phyloP scores from a whole-genome alignment of 2,113 vertebrate species.

The Halcyon malimbica region DNA sequence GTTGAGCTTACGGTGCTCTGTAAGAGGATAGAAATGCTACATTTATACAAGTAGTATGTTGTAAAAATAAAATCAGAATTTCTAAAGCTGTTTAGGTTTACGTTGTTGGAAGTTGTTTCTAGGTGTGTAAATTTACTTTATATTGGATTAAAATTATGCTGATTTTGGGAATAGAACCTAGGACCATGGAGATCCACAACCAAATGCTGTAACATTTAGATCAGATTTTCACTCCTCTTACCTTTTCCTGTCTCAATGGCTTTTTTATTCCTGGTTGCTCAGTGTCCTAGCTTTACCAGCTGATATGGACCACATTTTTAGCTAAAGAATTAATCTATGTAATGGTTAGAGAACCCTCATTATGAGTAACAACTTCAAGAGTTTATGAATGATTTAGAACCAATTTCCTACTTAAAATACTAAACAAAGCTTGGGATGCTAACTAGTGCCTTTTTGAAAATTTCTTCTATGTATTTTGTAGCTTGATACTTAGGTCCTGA shows the following conservation, averaged over 20 bases:
- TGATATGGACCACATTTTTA: neutral
- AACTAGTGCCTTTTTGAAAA: neutral
- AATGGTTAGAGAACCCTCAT: neutral
- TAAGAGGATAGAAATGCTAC: neutral
- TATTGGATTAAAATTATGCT: neutral
- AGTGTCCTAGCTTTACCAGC: neutral
- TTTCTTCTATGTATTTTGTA: neutral
- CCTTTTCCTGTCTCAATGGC: neutral
- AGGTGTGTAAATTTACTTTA: neutral
- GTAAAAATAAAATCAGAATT: neutral
- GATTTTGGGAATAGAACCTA: neutral
- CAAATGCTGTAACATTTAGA: neutral
- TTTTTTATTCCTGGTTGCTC: neutral
- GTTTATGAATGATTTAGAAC: neutral
- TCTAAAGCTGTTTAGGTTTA: neutral
- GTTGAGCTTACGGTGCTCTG: neutral
- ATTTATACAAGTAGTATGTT: neutral
- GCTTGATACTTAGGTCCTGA: neutral
- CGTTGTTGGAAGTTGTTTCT: neutral
- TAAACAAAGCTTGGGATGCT: neutral
- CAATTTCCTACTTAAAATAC: neutral
- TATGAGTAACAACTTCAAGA: neutral
- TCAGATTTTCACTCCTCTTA: neutral
- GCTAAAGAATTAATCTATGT: neutral
- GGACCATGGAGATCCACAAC: neutral